Conservation (phyloP, 1,140 invertebrate species). For the Saccostrea cuccullata region DNA sequence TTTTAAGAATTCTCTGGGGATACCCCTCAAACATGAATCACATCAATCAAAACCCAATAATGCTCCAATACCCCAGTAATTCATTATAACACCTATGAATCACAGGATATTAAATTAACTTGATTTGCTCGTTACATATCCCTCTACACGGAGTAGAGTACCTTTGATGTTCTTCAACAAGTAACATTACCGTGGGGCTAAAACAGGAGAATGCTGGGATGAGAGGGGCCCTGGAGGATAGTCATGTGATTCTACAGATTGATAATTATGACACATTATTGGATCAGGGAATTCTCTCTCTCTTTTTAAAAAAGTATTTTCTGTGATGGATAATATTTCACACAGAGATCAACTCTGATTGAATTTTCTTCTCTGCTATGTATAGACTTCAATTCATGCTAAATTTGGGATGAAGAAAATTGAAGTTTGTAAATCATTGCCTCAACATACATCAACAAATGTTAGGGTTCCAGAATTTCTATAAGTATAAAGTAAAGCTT, state of each 20-base stretch:
- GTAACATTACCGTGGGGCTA: not conserved
- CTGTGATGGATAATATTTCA: not conserved
- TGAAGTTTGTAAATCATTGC: too few species aligned
- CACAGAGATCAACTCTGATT: not conserved
- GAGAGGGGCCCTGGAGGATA: not conserved
- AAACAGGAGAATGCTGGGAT: not conserved
- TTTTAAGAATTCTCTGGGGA: conserved; percentile 7
- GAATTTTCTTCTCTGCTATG: not conserved
- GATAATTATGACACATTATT: not conserved
- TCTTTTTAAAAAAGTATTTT: not conserved
- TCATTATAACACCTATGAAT: conserved; percentile 25
- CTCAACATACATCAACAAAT: too few species aligned
- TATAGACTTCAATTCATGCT: not conserved
- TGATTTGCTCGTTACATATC: not conserved
- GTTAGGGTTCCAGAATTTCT: too few species aligned
- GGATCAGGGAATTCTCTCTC: conserved; percentile 14
- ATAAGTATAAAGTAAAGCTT: too few species aligned
- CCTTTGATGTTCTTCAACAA: conserved; percentile 24
- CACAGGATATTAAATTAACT: conserved; percentile 14
- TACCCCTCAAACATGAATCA: not conserved
- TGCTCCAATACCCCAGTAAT: not conserved
- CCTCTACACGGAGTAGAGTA: not conserved
- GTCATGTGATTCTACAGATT: not conserved
- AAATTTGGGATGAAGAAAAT: too few species aligned
- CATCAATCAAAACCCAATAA: conserved; percentile 13